Evolutionary conservation across 2,113 vertebrate genomes (phyloP).

Genomic region (Microtus montanus): DNA sequence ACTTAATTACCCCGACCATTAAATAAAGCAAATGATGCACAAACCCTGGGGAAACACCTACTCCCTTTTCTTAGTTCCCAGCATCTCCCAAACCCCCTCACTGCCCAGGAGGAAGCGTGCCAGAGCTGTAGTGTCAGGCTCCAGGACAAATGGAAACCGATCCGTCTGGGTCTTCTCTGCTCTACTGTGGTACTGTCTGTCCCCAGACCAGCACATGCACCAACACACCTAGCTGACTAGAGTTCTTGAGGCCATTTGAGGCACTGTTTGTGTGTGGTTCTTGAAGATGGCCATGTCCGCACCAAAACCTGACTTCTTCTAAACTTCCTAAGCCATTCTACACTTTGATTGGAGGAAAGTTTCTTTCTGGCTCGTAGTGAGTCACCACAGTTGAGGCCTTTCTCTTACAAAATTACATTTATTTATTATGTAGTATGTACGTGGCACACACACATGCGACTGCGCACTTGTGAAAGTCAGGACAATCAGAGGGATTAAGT

Average conservation of each 20-base stretch:
- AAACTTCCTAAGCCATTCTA: background rate
- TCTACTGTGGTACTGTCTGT: conserved; percentile 82
- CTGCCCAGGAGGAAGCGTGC: background rate
- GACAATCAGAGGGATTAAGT: background rate
- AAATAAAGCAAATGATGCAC: background rate
- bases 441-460: background rate
- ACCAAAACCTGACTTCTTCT: background rate
- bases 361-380: conserved; percentile 14
- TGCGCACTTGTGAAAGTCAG: background rate
- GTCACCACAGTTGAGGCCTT: background rate
- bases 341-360: background rate
- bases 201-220: conserved; percentile 82
- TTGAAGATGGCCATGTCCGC: background rate
- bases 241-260: background rate
- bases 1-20: background rate
- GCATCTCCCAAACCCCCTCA: background rate
- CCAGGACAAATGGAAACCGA: conserved; percentile 74
- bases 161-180: conserved; percentile 86
- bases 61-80: background rate
- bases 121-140: conserved; percentile 79
- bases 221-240: background rate
- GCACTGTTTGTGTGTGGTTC: background rate
- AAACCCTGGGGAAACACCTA: background rate
- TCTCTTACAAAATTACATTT: background rate
- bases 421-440: background rate